phyloP scores from a whole-genome alignment of 2,888 invertebrate species.

The Fragum whitleyi region DNA sequence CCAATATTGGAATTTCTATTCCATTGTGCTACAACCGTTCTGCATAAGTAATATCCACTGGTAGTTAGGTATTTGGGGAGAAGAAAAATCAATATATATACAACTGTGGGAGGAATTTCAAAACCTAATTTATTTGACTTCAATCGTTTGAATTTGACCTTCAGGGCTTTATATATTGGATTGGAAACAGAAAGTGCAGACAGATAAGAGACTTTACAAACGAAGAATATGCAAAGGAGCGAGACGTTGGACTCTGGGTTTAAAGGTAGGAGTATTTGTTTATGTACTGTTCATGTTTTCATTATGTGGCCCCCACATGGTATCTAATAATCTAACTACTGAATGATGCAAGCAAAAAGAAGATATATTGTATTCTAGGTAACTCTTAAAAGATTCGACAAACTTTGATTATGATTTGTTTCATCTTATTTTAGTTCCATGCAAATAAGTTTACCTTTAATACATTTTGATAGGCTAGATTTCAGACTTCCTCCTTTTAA shows the following conservation, averaged over 20 bases:
- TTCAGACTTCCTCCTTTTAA: no score
- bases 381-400: neutral
- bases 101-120: neutral
- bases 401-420: neutral
- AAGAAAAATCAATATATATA: conserved; percentile 4
- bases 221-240: conserved; percentile 42
- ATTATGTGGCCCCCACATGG: neutral
- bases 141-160: neutral
- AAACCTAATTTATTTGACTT: neutral
- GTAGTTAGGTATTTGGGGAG: neutral
- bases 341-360: neutral
- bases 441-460: neutral
- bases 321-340: neutral
- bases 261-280: conserved; percentile 30
- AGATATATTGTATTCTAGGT: neutral
- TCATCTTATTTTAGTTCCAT: neutral
- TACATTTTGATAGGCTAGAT: no score
- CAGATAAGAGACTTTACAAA: neutral
- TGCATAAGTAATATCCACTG: neutral
- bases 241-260: conserved; percentile 58
- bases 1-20: neutral
- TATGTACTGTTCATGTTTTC: neutral
- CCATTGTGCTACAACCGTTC: neutral
- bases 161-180: neutral
- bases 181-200: neutral